Percentiles rank a stretch among this genome's conserved stretches.
phyloP scores from a whole-genome alignment of 2,888 invertebrate genomes.

The Drosophila sordidula region DNA sequence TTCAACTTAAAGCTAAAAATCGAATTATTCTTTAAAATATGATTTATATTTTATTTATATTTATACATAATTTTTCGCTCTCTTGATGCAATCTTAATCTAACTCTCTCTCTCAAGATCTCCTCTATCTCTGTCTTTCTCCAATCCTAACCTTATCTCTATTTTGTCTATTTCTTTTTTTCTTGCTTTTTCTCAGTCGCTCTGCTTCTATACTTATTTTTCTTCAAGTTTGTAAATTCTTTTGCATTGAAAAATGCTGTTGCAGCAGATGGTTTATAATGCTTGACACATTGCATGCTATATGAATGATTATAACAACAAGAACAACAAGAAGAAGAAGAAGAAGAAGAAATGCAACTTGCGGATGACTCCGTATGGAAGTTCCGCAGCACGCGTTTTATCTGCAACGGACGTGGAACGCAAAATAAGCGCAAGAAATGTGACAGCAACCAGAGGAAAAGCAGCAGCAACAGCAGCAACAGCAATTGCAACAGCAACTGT shows the following conservation, averaged over 20 bases:
- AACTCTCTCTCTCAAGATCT: neutral
- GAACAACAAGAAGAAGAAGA: slow-evolving; percentile 12
- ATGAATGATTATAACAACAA: slow-evolving; percentile 37
- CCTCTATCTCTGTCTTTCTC: neutral
- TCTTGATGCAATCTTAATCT: too few relatives aligned
- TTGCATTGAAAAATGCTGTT: neutral
- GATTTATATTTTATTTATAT: too few relatives aligned
- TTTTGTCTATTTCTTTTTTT: too few relatives aligned
- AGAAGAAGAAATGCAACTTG: slow-evolving; percentile 26
- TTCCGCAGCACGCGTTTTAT: slow-evolving; percentile 73
- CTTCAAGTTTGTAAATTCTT: neutral
- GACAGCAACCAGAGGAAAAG: slow-evolving; percentile 31
- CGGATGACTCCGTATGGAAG: slow-evolving; percentile 53
- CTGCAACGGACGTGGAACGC: slow-evolving; percentile 75
- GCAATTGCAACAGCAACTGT: slow-evolving; percentile 33
- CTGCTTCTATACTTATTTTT: neutral
- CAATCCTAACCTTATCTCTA: neutral
- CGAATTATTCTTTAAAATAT: too few relatives aligned
- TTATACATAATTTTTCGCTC: too few relatives aligned
- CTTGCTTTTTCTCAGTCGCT: too few relatives aligned
- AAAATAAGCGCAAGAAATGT: slow-evolving; percentile 51
- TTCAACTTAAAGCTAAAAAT: too few relatives aligned
- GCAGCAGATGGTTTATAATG: slow-evolving; percentile 1
- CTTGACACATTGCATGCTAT: slow-evolving; percentile 26
- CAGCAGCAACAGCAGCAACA: slow-evolving; percentile 29